Conservation (phyloP, 2,888 invertebrate genomes). For the Dendrolimus pini region DNA sequence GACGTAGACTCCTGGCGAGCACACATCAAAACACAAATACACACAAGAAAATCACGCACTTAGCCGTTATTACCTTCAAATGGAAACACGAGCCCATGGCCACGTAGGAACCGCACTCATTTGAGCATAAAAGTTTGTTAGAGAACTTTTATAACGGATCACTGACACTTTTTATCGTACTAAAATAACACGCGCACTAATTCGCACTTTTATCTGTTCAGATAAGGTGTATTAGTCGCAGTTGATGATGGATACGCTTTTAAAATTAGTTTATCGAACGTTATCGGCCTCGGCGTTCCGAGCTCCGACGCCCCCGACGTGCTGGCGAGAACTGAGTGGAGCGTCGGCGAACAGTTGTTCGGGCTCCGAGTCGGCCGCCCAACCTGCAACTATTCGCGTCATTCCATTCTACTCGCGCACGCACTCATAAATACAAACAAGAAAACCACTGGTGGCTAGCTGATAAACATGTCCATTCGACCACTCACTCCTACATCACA, state of each 20-base stretch:
- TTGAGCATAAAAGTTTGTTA: no score
- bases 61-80: conserved; percentile 62
- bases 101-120: conserved; percentile 55
- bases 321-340: conserved; percentile 49
- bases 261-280: conserved; percentile 25
- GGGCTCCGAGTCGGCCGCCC: conserved; percentile 31
- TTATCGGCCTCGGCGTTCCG: conserved; percentile 57
- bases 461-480: conserved; percentile 43
- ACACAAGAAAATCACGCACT: conserved; percentile 45
- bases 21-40: conserved; percentile 44
- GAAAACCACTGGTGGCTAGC: conserved; percentile 31
- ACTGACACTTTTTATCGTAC: conserved; percentile 36
- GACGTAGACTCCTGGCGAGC: conserved; percentile 45
- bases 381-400: conserved; percentile 67
- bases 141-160: conserved; percentile 41
- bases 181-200: conserved; percentile 45
- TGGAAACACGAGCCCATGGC: conserved; percentile 65
- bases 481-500: conserved; percentile 28
- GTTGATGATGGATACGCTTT: conserved; percentile 33
- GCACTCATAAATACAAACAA: conserved; percentile 67
- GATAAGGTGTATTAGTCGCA: conserved; percentile 60
- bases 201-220: conserved; percentile 57
- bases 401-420: conserved; percentile 62
- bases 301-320: conserved; percentile 59
- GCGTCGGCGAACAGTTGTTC: conserved; percentile 14